Base-by-base conservation (phyloP, 2,888 invertebrate species). In the Priocnemis perturbator region DNA sequence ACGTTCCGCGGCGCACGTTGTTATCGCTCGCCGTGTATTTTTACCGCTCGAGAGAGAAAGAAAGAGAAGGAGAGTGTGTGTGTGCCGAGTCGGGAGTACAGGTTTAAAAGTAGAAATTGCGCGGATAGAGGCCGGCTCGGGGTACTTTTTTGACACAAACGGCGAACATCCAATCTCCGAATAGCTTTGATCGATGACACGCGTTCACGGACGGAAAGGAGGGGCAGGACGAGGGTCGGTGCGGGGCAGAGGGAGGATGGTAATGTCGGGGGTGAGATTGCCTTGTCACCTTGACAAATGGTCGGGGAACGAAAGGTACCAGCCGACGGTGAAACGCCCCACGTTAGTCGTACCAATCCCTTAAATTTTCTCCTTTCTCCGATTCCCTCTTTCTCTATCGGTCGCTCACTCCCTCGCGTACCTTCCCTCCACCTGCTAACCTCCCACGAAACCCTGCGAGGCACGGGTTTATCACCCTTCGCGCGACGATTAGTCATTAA, bases 281-380 rank as follows among this genome's bases (percentile, higher is more conserved):
- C 82, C 84, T 81, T 87, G 86, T 86, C 87, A 87, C 84, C 83
- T 84, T 88, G 87, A 88, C 86, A 86, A 87, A 88, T 88, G 86
- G 79, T 85, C 82, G 75, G 79, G 80, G 79, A 84, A 75, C 73
- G 74, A 78, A 81, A 83, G 78, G 81, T 81, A 77, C 77, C 76
- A 74, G 71, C 64, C 71, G 55, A 68, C 73, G 73, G 57, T 71
- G 71, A 68, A 73, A 69, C 75, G 61, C 66, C 66, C 66, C 65
- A 26, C 64, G 56, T 67, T 45, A 60, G 50, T 48, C 66, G 69
- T 64, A 63, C 59, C 60, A 64, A 66, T 68, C 66, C 71, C 76
- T 73, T 58, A 69, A 76, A 71, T 77, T 74, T 67, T 67, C 67
- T 61, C 64, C 63, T 60, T 56, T 61, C 37, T 37, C 14, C 37